Evolutionary conservation across 2,113 vertebrate genomes (phyloP), one percentile per base, ranked within the genome.

Genomic region (Rhombomys opimus): DNA sequence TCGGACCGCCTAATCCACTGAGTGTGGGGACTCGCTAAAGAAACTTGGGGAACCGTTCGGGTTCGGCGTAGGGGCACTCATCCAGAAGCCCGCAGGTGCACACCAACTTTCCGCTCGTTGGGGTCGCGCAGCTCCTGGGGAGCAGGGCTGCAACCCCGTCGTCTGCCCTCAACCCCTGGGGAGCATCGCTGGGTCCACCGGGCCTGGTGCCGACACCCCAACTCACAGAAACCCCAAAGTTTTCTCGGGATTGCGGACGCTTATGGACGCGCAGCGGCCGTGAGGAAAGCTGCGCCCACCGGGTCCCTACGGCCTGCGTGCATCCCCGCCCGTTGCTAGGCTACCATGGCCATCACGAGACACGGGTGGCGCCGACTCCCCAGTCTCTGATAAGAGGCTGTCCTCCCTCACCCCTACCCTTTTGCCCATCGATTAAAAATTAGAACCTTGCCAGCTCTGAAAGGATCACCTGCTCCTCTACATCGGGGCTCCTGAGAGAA

Each of bases 241-340:
- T 97, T 10, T 68, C 75, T 25, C 0, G 68, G 7, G 13, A 27
- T 59, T 23, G 32, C 0, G 18, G 78, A 52, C 90, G 90, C 87
- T 32, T 0, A 17, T 52, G 68, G 23, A 52, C 76, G 67, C 77
- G 68, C 32, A 0, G 94, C 30, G 0, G 72, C 59, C 0, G 41
- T 52, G 59, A 32, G 2, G 65, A 12, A 4, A 93, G 94, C 78
- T 0, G 77, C 23, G 54, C 93, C 76, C 96, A 77, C 92, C 90
- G 32, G 7, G 76, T 85, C 15, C 5, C 67, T 90, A 54, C 8
- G 76, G 87, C 88, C 57, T 0, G 35, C 32, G 65, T 75, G 89
- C 96, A 89, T 87, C 94, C 93, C 72, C 68, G 85, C 67, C 46
- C 10, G 98, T 98, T 98, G 98, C 98, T 97, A 98, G 87, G 97